Evolutionary conservation across 2,888 invertebrate genomes (phyloP).

Genomic region (Acanthosepion esculentum): DNA sequence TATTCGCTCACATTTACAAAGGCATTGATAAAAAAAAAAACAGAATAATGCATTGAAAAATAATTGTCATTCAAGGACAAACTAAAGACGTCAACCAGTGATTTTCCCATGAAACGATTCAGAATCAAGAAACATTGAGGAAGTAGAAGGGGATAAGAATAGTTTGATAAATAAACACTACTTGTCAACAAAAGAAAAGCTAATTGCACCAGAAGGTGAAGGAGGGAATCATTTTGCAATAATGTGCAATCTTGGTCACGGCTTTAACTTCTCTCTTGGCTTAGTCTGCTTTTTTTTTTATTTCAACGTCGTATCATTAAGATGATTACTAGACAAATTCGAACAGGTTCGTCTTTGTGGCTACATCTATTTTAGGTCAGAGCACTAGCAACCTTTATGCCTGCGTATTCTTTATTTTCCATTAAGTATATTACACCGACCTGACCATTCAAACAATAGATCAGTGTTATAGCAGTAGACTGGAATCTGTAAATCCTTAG

Average conservation of each 20-base stretch:
- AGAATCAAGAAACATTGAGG: neutral
- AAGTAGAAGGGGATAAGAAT: neutral
- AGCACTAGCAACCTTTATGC: neutral
- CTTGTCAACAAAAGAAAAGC: conserved; percentile 33
- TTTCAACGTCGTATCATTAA: neutral
- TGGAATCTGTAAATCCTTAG: neutral
- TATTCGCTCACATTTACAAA: neutral
- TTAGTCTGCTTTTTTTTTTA: neutral
- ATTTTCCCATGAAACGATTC: neutral
- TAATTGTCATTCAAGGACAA: neutral
- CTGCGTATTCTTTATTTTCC: neutral
- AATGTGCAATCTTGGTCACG: neutral
- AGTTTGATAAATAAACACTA: neutral
- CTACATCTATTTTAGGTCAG: neutral
- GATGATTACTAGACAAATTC: neutral
- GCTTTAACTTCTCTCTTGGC: neutral
- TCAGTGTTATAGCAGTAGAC: neutral
- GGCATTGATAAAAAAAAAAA: neutral
- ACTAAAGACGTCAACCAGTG: neutral
- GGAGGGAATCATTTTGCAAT: neutral
- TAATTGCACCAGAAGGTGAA: neutral
- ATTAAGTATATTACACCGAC: neutral
- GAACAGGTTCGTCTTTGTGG: neutral
- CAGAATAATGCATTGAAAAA: neutral
- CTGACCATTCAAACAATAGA: neutral